A percentile compares a stretch with the other conserved stretches of the same genome.
These are phyloP conservation scores for Phataginus tricuspis DNA, from an alignment of 2,797 vertebrate species.

Conservation along the genomic window DNA sequence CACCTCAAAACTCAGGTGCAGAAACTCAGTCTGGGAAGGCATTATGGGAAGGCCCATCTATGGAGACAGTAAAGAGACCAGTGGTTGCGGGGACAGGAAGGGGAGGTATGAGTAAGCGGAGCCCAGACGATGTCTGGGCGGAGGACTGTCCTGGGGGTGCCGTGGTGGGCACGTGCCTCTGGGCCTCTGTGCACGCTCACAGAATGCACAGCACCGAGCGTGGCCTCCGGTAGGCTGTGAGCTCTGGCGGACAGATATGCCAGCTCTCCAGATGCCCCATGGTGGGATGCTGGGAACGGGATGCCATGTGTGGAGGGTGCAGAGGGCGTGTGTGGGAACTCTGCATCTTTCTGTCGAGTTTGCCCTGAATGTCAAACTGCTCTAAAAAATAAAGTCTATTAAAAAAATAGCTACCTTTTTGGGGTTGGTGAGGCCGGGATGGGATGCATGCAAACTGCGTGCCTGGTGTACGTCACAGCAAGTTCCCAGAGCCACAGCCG, in stretches of 20 bases:
- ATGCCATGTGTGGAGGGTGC: fast-evolving
- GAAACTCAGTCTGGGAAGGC: fast-evolving
- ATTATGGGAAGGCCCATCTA: not conserved
- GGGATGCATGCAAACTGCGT: fast-evolving
- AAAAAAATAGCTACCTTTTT: not conserved
- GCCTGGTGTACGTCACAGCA: not conserved
- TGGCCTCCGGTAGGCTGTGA: fast-evolving
- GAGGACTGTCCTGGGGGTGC: fast-evolving
- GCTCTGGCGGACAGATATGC: fast-evolving
- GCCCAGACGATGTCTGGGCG: not conserved
- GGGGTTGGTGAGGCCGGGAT: fast-evolving
- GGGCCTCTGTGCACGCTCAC: fast-evolving
- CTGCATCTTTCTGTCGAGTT: not conserved
- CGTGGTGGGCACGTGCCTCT: fast-evolving
- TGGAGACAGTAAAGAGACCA: fast-evolving
- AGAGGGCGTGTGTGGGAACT: fast-evolving
- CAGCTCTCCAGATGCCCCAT: fast-evolving
- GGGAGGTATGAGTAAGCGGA: not conserved
- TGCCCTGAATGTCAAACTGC: not conserved
- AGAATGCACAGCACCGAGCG: fast-evolving
- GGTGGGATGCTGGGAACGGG: fast-evolving
- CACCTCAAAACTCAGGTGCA: fast-evolving
- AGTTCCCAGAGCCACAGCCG: fast-evolving
- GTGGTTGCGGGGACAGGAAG: fast-evolving
- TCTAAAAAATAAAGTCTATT: not conserved